Evolutionary conservation across 1,140 invertebrate genomes (phyloP), one percentile per base, ranked within the genome.

Genomic region (Antheraea pernyi): DNA sequence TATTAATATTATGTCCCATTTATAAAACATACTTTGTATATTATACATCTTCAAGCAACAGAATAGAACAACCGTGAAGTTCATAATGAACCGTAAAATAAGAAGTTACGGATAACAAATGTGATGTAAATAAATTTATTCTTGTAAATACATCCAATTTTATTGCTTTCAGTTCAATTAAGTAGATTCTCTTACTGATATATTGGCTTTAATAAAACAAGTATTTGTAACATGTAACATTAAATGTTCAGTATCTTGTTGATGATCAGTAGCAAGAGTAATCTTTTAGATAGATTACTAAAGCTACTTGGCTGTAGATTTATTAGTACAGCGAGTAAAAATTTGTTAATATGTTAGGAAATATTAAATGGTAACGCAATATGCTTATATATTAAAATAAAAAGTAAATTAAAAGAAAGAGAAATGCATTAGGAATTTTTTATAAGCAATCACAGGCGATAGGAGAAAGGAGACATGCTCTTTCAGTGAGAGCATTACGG

Each of bases 371-470:
- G 69, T 59, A 71, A 67, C 73, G 36, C 18, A 19, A 65, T 65
- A 39, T 70, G 70, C 67, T 71, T 53, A 11, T 10, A 42, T 42
- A 4, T 10, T 42, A 53, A 48, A 48, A 48, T 48, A 11, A 53
- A 53, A 53, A 6, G 0, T 53, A 76, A 30, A 77, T 37, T 76
- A 68, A 69, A 71, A 76, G 71, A 73, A 79, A 80, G 39, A 74
- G 77, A 88, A 88, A 86, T 84, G 83, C 84, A 80, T 77, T 69
- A 78, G 74, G 76, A 76, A 81, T 77, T 84, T 81, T 90, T 87
- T 89, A 77, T 69, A 89, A 88, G 87, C 86, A 77, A 79, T 75
- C 78, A 83, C 73, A 89, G 74, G 75, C 75, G 79, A 83, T 75
- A 88, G 81, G 83, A 87, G 72, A 86, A 78, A 81, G 39, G 39